Base-by-base conservation (phyloP, 2,113 vertebrate species). In the Telmatochromis sp. region DNA sequence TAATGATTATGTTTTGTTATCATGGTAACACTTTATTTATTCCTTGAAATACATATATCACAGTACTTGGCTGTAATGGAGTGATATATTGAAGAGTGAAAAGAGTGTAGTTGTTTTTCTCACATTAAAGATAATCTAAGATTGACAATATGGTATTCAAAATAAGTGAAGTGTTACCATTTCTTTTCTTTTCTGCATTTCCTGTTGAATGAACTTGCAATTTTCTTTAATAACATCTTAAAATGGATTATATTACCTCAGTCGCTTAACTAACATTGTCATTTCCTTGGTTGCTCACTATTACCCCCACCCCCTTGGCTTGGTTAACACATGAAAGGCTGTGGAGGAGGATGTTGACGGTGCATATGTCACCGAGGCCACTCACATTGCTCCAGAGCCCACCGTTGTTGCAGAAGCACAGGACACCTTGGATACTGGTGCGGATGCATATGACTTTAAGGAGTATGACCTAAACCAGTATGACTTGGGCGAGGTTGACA, bases 331-430 rank as follows among this genome's bases (percentile, higher is more conserved):
- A 86, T 95, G 96, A 96, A 97, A 97, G 97, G 97, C 97, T 91
- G 97, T 94, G 97, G 98, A 98, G 97, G 98, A 99, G 94, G 96
- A 97, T 58, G 97, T 97, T 95, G 94, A 95, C 91, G 97, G 97
- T 97, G 97, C 97, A 90, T 97, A 97, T 96, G 58, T 96, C 97
- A 97, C 98, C 83, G 98, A 97, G 95, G 97, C 97, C 95, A 91
- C 91, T 87, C 88, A 97, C 78, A 92, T 97, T 96, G 97, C 97
- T 88, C 94, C 94, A 92, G 97, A 97, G 84, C 96, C 97, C 95
- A 97, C 96, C 95, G 91, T 94, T 93, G 92, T 90, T 92, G 95
- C 97, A 21, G 92, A 95, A 86, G 93, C 89, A 3, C 90, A 42
- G 87, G 94, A 94, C 65, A 80, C 45, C 84, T 57, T 80, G 92